These are phyloP conservation scores for Lipotes vexillifer DNA, from an alignment of 2,113 vertebrate genomes.

Conservation along the genomic window DNA sequence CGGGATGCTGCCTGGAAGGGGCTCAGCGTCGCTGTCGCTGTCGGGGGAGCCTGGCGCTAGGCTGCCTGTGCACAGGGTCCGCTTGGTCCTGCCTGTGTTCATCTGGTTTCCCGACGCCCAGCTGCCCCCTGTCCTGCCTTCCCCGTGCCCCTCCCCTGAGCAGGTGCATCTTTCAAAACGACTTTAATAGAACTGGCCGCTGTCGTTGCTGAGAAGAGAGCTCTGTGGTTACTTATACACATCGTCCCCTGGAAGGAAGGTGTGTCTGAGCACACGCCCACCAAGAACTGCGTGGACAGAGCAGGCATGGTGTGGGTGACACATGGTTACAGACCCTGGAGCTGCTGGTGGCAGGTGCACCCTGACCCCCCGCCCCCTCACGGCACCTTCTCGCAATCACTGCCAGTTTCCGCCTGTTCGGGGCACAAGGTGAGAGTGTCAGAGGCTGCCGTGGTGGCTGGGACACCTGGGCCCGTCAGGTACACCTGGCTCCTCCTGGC, in stretches of 20 bases:
- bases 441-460: too few relatives aligned
- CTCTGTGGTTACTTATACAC: accelerated
- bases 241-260: background rate
- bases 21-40: accelerated
- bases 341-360: too few relatives aligned
- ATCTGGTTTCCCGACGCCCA: accelerated
- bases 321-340: accelerated
- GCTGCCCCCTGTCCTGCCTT: background rate
- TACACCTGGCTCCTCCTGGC: too few relatives aligned
- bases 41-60: accelerated
- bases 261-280: background rate
- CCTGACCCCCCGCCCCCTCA: too few relatives aligned
- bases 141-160: background rate
- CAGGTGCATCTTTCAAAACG: accelerated
- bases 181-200: background rate
- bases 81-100: accelerated
- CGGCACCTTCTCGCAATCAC: too few relatives aligned
- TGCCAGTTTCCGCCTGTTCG: too few relatives aligned
- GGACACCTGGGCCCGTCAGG: too few relatives aligned
- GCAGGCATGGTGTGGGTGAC: background rate
- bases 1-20: accelerated
- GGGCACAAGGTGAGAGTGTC: too few relatives aligned
- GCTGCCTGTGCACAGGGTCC: accelerated
- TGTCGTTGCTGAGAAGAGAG: background rate
- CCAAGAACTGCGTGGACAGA: background rate